These are phyloP conservation scores for Shargacucullia verbasci DNA, from an alignment of 2,888 invertebrate genomes.

Conservation along the genomic window DNA sequence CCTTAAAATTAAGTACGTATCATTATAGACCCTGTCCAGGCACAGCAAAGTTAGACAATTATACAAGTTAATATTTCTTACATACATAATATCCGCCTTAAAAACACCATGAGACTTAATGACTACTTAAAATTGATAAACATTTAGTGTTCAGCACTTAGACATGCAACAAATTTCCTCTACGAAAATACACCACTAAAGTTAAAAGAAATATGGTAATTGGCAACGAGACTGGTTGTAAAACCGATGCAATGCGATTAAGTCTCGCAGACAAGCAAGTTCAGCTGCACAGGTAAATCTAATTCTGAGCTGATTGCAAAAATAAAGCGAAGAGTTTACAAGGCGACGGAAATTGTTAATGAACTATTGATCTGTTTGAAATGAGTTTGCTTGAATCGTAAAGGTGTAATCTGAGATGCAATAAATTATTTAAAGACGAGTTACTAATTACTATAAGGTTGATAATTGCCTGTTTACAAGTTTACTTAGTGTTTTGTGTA, in stretches of 20 bases:
- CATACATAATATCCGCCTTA: too few relatives aligned
- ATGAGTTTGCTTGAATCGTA: slow-evolving; percentile 14
- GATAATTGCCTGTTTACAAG: too few relatives aligned
- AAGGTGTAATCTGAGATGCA: not conserved
- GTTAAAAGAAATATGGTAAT: slow-evolving; percentile 27
- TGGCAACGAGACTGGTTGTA: slow-evolving; percentile 20
- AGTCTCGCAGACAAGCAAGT: slow-evolving; percentile 32
- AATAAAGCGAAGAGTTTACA: slow-evolving; percentile 38
- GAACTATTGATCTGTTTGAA: slow-evolving; percentile 37
- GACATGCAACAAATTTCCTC: slow-evolving; percentile 2
- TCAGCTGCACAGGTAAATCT: slow-evolving; percentile 43
- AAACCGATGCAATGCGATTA: slow-evolving; percentile 41
- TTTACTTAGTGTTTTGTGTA: too few relatives aligned
- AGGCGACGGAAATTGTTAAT: slow-evolving; percentile 36
- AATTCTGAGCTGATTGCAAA: slow-evolving; percentile 47
- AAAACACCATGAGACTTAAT: too few relatives aligned
- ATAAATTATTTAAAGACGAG: too few relatives aligned
- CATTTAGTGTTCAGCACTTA: too few relatives aligned
- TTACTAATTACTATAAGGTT: too few relatives aligned
- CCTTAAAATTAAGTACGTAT: too few relatives aligned
- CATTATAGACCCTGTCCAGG: too few relatives aligned
- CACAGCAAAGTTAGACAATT: too few relatives aligned
- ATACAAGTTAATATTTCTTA: too few relatives aligned
- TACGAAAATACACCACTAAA: slow-evolving; percentile 9
- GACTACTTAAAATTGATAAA: too few relatives aligned